Base-by-base conservation (phyloP, 2,888 invertebrate species). In the Tipula unca region DNA sequence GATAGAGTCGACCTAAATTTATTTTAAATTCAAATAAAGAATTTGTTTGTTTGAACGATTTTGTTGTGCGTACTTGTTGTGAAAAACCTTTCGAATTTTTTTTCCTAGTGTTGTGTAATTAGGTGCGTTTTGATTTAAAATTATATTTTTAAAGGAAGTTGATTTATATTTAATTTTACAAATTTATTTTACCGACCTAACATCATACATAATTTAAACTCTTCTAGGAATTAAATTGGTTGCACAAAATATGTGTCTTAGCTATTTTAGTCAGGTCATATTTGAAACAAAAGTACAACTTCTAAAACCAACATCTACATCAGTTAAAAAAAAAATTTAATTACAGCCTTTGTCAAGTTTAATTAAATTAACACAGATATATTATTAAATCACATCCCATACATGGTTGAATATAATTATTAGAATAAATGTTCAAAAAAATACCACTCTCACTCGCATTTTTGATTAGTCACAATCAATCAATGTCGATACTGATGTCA, bases 1-100 rank as follows among this genome's bases (percentile, higher is more conserved):
- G 69, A 69, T 69, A 69, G 69, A 69, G 69, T 69, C 69, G 69
- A 69, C 69, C 69, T 69, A 69, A 69, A 69, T 69, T 69, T 25
- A 69, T 69, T 69, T 69, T 69, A 69, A 69, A 25, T 69, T 69
- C 69, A 69, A 69, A 69, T 69, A 69, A 69, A 69, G 69, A 69
- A 17, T 54, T 54, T 54, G 17, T 4, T 54, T 54, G 13, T 69
- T 69, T 69, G 69, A 25, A 13, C 25, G 25, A 69, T 69, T 54
- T 25, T 69, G 6, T 25, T 69, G 69, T 69, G 69, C 69, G 69
- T 69, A 69, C 25, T 69, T 25, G 69, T 69, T 69, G 69, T 69
- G 25, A 25, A 69, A 20, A 69, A 25, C 25, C 25, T 69, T 69
- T 69, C 10, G 25, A 20, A 69, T 10, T 25, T 69, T 25, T 69